phyloP scores from a whole-genome alignment of 2,797 vertebrate genomes.

The Orientallactaga sibirica region DNA sequence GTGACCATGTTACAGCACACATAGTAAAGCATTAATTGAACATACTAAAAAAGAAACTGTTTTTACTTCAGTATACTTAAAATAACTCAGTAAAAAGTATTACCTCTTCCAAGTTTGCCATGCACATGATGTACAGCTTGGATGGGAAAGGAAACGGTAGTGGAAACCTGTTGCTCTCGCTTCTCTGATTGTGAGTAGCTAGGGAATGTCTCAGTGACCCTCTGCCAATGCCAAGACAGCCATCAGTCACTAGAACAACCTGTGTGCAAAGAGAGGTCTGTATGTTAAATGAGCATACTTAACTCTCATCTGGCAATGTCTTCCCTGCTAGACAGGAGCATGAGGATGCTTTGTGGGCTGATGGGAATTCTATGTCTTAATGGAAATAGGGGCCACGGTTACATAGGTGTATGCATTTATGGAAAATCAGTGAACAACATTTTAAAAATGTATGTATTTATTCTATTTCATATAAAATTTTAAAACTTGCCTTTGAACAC shows the following conservation, averaged over 20 bases:
- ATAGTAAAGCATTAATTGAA: not conserved
- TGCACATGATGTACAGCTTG: conserved; percentile 97
- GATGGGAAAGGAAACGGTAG: conserved; percentile 98
- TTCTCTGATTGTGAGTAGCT: conserved; percentile 92
- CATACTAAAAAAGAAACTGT: not conserved
- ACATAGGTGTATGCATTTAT: not conserved
- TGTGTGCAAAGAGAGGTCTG: conserved; percentile 80
- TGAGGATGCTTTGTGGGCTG: not conserved
- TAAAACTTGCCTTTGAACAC: not conserved
- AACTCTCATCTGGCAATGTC: not conserved
- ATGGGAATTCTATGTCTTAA: not conserved
- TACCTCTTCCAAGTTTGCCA: conserved; percentile 98
- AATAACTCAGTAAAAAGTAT: conserved; percentile 61
- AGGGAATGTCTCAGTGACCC: conserved; percentile 97
- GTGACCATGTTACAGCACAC: not conserved
- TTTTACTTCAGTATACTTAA: conserved; percentile 30
- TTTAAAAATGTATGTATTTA: conserved; percentile 22
- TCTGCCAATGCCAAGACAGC: conserved; percentile 96
- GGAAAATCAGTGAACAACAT: not conserved
- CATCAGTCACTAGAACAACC: conserved; percentile 98
- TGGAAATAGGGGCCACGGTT: not conserved
- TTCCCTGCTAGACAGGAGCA: not conserved
- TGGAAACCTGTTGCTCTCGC: conserved; percentile 96
- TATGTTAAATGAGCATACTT: not conserved
- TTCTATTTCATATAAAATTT: conserved; percentile 20